A percentile compares a stretch with the other conserved stretches of the same genome.
These are phyloP conservation scores for Pherbina coryleti DNA, from an alignment of 2,888 invertebrate species.

Conservation along the genomic window DNA sequence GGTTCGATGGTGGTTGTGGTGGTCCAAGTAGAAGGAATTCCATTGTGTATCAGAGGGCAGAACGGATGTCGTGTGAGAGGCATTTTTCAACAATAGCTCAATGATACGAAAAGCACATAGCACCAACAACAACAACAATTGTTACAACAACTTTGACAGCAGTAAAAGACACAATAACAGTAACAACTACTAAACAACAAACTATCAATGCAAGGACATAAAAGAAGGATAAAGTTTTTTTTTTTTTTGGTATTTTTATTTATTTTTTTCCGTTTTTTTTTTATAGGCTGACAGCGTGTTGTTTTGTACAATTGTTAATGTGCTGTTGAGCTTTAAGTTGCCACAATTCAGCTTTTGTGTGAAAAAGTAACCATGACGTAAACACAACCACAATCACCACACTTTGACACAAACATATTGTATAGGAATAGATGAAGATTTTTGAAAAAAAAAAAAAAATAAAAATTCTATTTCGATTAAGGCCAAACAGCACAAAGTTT, in stretches of 20 bases:
- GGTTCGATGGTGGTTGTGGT: no score
- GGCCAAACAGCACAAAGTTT: no score
- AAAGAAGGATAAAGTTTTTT: not conserved
- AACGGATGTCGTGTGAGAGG: not conserved
- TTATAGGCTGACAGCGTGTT: not conserved
- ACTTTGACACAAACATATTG: not conserved
- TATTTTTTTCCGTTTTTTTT: not conserved
- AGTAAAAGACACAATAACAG: not conserved
- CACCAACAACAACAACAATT: not conserved
- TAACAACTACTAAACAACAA: not conserved
- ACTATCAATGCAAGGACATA: slow-evolving; percentile 23
- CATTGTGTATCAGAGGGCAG: no score
- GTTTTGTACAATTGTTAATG: not conserved
- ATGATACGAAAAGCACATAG: not conserved
- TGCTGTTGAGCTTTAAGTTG: not conserved
- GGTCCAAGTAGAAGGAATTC: no score
- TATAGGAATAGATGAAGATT: not conserved
- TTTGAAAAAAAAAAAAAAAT: no score
- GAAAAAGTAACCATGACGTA: not conserved
- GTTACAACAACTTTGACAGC: not conserved
- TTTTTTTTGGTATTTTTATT: not conserved
- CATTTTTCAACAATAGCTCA: not conserved
- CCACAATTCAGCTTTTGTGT: no score
- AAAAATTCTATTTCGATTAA: no score
- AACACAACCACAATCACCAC: not conserved